phyloP scores from a whole-genome alignment of 2,888 invertebrate species.

The Azorinus chamasolen region DNA sequence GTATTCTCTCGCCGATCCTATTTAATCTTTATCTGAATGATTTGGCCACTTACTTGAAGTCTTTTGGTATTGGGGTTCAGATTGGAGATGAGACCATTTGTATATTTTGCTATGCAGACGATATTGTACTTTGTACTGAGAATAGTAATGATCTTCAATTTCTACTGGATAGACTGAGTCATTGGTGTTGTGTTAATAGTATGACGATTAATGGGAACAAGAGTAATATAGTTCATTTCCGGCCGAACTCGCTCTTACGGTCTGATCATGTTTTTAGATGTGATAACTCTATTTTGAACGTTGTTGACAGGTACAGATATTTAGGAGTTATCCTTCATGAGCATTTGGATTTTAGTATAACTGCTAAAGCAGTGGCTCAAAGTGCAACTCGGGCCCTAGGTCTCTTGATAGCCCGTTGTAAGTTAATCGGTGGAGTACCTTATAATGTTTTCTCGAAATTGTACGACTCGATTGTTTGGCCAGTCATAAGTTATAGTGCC shows the following conservation, averaged over 20 bases:
- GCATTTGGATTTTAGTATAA: constrained; percentile 32
- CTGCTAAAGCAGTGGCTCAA: constrained; percentile 36
- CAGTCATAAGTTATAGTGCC: constrained; percentile 42
- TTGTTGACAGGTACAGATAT: constrained; percentile 40
- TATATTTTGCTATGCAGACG: constrained; percentile 51
- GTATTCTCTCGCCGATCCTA: constrained; percentile 49
- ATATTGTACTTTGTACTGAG: constrained; percentile 43
- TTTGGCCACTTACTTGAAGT: constrained; percentile 22
- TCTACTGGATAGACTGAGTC: constrained; percentile 31
- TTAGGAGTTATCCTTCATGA: constrained; percentile 36
- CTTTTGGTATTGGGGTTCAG: constrained; percentile 24
- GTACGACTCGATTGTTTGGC: constrained; percentile 47
- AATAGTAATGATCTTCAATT: constrained; percentile 41
- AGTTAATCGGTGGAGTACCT: constrained; percentile 39
- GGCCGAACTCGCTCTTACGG: constrained; percentile 8
- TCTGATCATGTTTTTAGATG: constrained; percentile 23
- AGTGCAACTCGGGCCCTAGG: constrained; percentile 41
- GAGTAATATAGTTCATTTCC: constrained; percentile 55
- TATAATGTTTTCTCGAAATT: constrained; percentile 41
- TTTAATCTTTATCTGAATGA: constrained; percentile 51
- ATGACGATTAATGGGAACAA: constrained; percentile 45
- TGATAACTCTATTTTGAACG: constrained; percentile 31
- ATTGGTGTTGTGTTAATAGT: constrained; percentile 46
- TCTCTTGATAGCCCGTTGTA: constrained; percentile 48
- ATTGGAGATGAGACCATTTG: constrained; percentile 35